Conservation (phyloP, 1,140 invertebrate species). For the Rhopalosiphum padi region DNA sequence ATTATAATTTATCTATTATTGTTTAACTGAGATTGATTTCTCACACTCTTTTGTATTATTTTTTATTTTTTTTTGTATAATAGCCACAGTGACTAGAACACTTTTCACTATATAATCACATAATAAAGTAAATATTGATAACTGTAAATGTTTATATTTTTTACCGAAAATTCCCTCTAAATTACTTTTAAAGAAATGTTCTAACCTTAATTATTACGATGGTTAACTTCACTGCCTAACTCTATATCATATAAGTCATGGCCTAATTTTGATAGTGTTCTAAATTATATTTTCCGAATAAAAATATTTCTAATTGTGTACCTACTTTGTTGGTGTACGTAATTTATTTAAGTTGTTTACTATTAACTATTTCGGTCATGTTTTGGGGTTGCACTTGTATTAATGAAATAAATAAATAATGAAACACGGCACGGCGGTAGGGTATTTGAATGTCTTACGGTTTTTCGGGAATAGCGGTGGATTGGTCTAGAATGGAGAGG, state of each 20-base stretch:
- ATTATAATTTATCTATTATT: too few species aligned
- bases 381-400: not conserved
- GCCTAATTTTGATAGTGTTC: not conserved
- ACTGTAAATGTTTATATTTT: not conserved
- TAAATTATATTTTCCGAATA: not conserved
- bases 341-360: not conserved
- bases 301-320: not conserved
- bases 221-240: not conserved
- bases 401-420: conserved; percentile 6
- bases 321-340: not conserved
- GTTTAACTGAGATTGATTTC: too few species aligned
- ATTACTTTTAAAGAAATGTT: not conserved
- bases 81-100: not conserved
- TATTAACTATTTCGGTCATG: not conserved
- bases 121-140: not conserved
- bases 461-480: not conserved
- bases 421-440: not conserved
- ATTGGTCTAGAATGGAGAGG: not conserved
- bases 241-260: not conserved
- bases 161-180: not conserved
- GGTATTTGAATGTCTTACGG: not conserved
- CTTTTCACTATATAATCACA: not conserved
- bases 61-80: not conserved
- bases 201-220: not conserved
- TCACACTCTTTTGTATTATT: not conserved